A percentile compares a stretch with the other conserved stretches of the same genome.
These are phyloP conservation scores for Pelusios castaneus DNA, from an alignment of 2,113 vertebrate genomes.

Conservation along the genomic window DNA sequence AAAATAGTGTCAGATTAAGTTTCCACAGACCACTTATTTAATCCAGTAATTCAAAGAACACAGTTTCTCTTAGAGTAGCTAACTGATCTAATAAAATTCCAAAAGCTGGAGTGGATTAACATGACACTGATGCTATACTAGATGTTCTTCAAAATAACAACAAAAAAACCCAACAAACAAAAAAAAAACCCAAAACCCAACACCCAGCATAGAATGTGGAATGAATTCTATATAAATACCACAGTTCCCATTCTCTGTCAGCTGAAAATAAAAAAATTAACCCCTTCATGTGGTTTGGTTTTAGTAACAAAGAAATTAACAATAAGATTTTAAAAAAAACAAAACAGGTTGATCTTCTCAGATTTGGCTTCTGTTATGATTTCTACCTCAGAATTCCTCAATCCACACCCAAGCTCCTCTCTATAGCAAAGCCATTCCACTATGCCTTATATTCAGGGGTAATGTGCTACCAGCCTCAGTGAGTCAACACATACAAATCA, in stretches of 20 bases:
- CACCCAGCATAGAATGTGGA: not conserved
- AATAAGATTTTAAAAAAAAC: not conserved
- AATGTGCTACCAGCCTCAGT: not conserved
- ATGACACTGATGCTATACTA: not conserved
- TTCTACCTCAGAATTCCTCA: not conserved
- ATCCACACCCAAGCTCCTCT: not conserved
- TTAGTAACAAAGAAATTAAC: not conserved
- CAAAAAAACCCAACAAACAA: too few species aligned
- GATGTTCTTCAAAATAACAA: too few species aligned
- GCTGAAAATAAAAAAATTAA: not conserved
- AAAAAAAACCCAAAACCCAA: too few species aligned
- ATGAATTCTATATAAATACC: not conserved
- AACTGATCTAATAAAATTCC: not conserved
- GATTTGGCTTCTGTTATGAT: not conserved
- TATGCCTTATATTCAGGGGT: not conserved
- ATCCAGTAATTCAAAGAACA: not conserved
- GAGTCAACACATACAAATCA: not conserved
- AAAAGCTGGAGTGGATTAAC: not conserved
- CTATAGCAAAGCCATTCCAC: not conserved
- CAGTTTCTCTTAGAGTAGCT: not conserved
- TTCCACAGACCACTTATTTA: not conserved
- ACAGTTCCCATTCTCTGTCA: not conserved
- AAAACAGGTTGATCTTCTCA: not conserved
- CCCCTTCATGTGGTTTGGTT: not conserved
- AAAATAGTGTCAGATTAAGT: not conserved